These are phyloP conservation scores for Proales similis DNA, from an alignment of 1,140 invertebrate genomes.

Conservation along the genomic window DNA sequence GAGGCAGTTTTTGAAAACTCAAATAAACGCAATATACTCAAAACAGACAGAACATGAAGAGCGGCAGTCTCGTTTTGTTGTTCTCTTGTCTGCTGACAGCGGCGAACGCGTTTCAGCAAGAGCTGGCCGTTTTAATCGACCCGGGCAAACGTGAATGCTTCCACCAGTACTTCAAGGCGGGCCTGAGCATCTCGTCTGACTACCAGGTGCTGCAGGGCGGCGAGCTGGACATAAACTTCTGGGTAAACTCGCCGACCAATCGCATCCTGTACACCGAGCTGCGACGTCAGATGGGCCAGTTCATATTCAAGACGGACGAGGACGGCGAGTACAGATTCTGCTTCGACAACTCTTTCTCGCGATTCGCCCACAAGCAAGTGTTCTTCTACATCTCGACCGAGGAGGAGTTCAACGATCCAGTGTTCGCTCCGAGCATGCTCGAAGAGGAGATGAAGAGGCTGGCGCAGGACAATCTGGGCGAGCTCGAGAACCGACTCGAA, in stretches of 20 bases:
- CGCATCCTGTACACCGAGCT: constrained; percentile 61
- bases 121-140: constrained; percentile 7
- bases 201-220: constrained; percentile 67
- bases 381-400: constrained; percentile 71
- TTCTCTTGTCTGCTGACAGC: neutral
- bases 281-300: constrained; percentile 63
- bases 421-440: constrained; percentile 47
- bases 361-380: constrained; percentile 68
- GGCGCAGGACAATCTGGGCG: constrained; percentile 39
- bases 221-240: constrained; percentile 69
- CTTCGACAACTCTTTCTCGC: constrained; percentile 73
- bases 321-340: constrained; percentile 70
- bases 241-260: constrained; percentile 60
- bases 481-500: constrained; percentile 38
- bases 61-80: constrained; percentile 23
- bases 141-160: constrained; percentile 32
- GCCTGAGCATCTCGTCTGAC: constrained; percentile 9
- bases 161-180: constrained; percentile 23
- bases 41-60: too few relatives aligned
- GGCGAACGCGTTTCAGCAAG: constrained; percentile 1
- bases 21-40: constrained; percentile 1
- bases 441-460: constrained; percentile 39
- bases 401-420: constrained; percentile 58
- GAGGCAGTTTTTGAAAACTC: constrained; percentile 8
- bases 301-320: constrained; percentile 48